A percentile compares a stretch with the other conserved stretches of the same genome.
Conservation (phyloP, 2,888 invertebrate genomes). For the Microdon myrmicae region DNA sequence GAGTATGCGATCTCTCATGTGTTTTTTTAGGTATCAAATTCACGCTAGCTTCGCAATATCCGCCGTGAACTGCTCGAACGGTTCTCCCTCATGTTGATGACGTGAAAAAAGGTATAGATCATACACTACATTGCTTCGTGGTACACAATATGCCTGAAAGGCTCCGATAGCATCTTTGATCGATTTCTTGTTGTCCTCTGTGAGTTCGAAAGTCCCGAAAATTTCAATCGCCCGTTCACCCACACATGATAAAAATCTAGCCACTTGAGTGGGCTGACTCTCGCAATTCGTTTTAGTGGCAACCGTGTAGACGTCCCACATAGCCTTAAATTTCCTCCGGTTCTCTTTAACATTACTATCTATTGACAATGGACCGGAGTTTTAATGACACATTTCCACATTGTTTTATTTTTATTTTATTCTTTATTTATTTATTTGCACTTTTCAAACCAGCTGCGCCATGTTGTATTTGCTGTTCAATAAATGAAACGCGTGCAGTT, state of each 20-base stretch:
- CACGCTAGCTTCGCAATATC: conserved; percentile 13
- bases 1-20: conserved; percentile 21
- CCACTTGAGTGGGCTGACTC: conserved; percentile 14
- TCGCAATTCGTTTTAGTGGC: conserved; percentile 10
- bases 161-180: conserved; percentile 12
- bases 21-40: no score
- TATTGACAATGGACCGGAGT: conserved; percentile 9
- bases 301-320: conserved; percentile 15
- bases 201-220: conserved; percentile 13
- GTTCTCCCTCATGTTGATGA: conserved; percentile 15
- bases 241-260: conserved; percentile 13
- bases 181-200: conserved; percentile 8
- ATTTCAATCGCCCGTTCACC: conserved; percentile 19
- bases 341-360: conserved; percentile 18
- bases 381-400: conserved; percentile 5
- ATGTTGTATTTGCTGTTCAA: no score
- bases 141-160: conserved; percentile 21
- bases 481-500: no score
- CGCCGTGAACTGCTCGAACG: conserved; percentile 9
- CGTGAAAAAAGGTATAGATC: conserved; percentile 24
- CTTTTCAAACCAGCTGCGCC: no score
- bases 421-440: no score
- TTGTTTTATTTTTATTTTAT: neutral
- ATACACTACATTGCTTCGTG: conserved; percentile 12
- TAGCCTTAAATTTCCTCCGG: conserved; percentile 16